Base-by-base conservation (phyloP, 2,113 vertebrate genomes). In the Rhinoderma darwinii region DNA sequence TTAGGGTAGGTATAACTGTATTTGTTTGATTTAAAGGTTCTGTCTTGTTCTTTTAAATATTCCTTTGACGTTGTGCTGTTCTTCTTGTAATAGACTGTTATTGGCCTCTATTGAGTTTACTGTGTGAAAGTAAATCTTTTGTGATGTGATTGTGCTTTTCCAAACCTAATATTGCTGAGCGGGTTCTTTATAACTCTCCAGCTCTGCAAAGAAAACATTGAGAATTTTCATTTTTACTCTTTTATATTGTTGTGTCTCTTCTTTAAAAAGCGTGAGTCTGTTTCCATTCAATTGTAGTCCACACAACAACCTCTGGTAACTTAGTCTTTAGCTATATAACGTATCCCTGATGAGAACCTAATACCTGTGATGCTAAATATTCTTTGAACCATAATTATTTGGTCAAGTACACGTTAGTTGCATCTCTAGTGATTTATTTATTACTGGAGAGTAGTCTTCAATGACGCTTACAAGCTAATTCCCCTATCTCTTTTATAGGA, bases 141-240 rank as follows among this genome's bases (percentile, higher is more conserved):
- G 93, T 96, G 97, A 99, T 99, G 94, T 91, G 93, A 99, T 99
- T 99, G 95, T 94, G 92, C 93, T 88, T 77, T 91, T 84, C 89
- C 89, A 97, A 97, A 99, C 95, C 94, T 94, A 96, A 99, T 99
- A 96, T 95, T 91, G 93, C 92, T 92, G 92, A 89, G 92, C 90
- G 91, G 87, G 91, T 94, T 94, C 94, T 95, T 96, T 93, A 94
- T 96, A 94, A 95, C 93, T 93, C 93, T 91, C 94, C 91, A 91
- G 94, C 95, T 96, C 94, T 92, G 84, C 92, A 91, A 91, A 92
- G 94, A 92, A 92, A 96, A 94, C 88, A 81, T 93, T 93, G 94
- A 94, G 94, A 93, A 95, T 97, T 98, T 99, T 99, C 96, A 98
- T 98, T 98, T 97, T 98, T 96, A 97, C 96, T 96, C 93, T 93